Conservation (phyloP, 2,888 invertebrate genomes). For the Theretra japonica region DNA sequence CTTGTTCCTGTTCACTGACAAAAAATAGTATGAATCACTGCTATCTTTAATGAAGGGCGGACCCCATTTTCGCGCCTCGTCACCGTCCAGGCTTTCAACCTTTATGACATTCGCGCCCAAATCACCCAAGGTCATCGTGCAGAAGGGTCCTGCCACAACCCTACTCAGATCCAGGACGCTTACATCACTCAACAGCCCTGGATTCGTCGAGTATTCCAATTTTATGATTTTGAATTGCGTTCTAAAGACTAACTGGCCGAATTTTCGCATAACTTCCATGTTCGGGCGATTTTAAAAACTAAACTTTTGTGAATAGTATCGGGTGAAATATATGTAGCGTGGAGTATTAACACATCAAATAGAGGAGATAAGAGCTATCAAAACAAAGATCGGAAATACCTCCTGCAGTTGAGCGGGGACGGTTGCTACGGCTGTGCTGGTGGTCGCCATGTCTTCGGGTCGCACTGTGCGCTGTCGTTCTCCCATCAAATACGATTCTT, state of each 20-base stretch:
- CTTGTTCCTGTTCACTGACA: slow-evolving; percentile 96
- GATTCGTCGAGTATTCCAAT: slow-evolving; percentile 55
- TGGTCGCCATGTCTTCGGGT: slow-evolving; percentile 76
- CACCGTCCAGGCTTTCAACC: slow-evolving; percentile 92
- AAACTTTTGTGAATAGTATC: slow-evolving; percentile 36
- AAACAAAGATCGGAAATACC: slow-evolving; percentile 55
- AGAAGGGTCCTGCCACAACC: slow-evolving; percentile 97
- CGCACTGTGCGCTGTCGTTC: slow-evolving; percentile 57
- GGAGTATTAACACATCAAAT: slow-evolving; percentile 59
- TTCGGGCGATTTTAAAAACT: slow-evolving; percentile 24
- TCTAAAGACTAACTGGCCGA: slow-evolving; percentile 45
- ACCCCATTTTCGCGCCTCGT: slow-evolving; percentile 96
- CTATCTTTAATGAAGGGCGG: slow-evolving; percentile 91
- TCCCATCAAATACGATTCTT: slow-evolving; percentile 66
- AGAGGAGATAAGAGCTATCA: slow-evolving; percentile 61
- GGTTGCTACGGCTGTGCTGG: slow-evolving; percentile 75
- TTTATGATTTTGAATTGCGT: slow-evolving; percentile 42
- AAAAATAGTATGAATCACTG: slow-evolving; percentile 91
- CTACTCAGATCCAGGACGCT: slow-evolving; percentile 92
- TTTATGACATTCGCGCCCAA: slow-evolving; percentile 97
- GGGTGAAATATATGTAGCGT: slow-evolving; percentile 39
- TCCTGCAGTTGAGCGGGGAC: slow-evolving; percentile 71
- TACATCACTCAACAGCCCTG: slow-evolving; percentile 88
- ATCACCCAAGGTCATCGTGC: slow-evolving; percentile 97
- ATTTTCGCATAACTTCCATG: slow-evolving; percentile 50